Percentiles rank a stretch among this genome's conserved stretches.
Evolutionary conservation across 2,113 vertebrate species (phyloP).

Genomic region (Albula glossodonta): DNA sequence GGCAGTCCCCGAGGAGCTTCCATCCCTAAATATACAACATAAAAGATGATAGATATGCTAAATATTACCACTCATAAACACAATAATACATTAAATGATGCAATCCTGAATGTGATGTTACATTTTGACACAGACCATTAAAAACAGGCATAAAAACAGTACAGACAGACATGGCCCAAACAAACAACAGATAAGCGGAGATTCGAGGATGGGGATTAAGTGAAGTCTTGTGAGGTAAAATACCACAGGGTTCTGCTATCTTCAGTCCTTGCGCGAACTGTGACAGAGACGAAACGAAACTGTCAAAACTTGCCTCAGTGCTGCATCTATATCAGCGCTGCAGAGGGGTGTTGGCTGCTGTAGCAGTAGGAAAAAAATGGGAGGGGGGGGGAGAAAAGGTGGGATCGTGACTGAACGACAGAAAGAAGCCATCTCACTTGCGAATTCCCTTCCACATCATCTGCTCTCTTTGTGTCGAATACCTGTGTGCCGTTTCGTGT

Average conservation of each 20-base stretch:
- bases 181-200: not conserved
- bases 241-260: not conserved
- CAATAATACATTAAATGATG: not conserved
- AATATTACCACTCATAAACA: not conserved
- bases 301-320: conserved; percentile 47
- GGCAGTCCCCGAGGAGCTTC: too few species aligned
- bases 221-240: not conserved
- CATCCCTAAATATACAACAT: not conserved
- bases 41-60: not conserved
- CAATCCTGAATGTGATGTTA: not conserved
- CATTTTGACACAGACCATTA: not conserved
- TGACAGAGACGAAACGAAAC: conserved; percentile 6
- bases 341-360: conserved; percentile 42
- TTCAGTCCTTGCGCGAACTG: not conserved
- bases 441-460: conserved; percentile 12
- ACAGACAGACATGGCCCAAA: not conserved
- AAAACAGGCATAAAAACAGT: not conserved
- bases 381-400: not conserved
- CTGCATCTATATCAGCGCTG: conserved; percentile 47
- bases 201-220: not conserved
- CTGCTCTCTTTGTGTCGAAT: conserved; percentile 1
- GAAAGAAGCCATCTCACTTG: conserved; percentile 13
- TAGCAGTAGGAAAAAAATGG: conserved; percentile 36
- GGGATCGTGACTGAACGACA: conserved; percentile 24
- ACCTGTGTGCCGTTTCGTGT: conserved; percentile 14